Evolutionary conservation across 2,113 vertebrate genomes (phyloP).

Genomic region (Choloepus hoffmanni): DNA sequence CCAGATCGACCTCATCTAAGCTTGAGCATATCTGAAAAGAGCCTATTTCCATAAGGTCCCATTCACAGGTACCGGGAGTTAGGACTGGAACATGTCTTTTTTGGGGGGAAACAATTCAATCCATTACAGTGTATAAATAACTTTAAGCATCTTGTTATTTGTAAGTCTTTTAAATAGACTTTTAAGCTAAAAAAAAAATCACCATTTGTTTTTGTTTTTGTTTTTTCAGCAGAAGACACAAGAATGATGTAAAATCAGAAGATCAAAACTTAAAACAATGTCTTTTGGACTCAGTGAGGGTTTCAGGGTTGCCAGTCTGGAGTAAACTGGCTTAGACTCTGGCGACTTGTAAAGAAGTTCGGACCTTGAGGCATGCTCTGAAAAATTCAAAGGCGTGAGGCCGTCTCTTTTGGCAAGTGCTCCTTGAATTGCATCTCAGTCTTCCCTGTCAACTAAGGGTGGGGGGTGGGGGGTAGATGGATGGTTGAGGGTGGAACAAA

Average conservation of each 20-base stretch:
- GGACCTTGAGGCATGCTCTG: background rate
- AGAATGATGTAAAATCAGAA: constrained; percentile 21
- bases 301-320: background rate
- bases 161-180: background rate
- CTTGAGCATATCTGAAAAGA: no score
- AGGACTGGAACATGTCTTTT: no score
- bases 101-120: no score
- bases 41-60: no score
- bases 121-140: background rate
- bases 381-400: background rate
- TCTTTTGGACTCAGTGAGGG: background rate
- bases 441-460: background rate
- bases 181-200: background rate
- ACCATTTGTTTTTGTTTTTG: background rate
- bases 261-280: constrained; percentile 25
- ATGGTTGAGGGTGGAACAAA: background rate
- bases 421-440: background rate
- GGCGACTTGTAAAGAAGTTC: background rate
- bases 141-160: background rate
- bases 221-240: background rate
- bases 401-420: background rate
- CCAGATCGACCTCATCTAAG: no score
- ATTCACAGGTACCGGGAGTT: no score
- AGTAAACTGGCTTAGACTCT: constrained; percentile 21
- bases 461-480: background rate